Base-by-base conservation (phyloP, 2,113 vertebrate genomes). In the Anguilla japonica region DNA sequence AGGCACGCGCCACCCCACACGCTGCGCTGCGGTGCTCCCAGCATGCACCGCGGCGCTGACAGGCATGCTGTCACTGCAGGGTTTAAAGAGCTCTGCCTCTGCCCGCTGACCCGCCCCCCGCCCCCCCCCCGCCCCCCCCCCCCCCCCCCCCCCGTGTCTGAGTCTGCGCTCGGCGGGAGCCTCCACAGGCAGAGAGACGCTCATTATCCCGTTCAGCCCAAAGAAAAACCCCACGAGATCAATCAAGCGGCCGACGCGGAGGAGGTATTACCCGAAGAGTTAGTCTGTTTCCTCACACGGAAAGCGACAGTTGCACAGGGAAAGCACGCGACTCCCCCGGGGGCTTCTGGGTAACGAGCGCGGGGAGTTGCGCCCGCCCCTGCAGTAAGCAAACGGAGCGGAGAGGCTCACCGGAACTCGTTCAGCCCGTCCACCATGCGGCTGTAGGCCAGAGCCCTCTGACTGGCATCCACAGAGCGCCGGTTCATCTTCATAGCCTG, bases 401-500 rank as follows among this genome's bases (percentile, higher is more conserved):
- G 40, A 83, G 57, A 82, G 53, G 78, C 93, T 90, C 94, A 99
- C 98, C 98, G 97, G 95, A 99, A 99, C 88, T 99, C 98, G 92
- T 97, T 99, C n/a, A 99, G 95, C 83, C 98, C 98, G 56, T 99
- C 98, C 89, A 99, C 95, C 92, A 99, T 99, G 41, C 97, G 97
- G 94, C 95, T 98, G 93, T 99, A 98, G 0, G 98, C 97, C 96
- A 98, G 91, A 88, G 96, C 98, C 90, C 98, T 96, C 91, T 99
- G 98, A 88, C 96, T 98, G 93, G 97, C 94, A 93, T 99, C 98
- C 93, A 97, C 95, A 93, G 98, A 98, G 93, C 98, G 95, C 15
- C 98, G 97, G 89, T 97, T 98, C 96, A 98, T 97, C 96, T 99
- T 99, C 98, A 99, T 99, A 87, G 98, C 98, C 98, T 99, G 96